Percentiles rank a stretch among this genome's conserved stretches.
phyloP scores from a whole-genome alignment of 2,888 invertebrate species.

The Crioceris asparagi region DNA sequence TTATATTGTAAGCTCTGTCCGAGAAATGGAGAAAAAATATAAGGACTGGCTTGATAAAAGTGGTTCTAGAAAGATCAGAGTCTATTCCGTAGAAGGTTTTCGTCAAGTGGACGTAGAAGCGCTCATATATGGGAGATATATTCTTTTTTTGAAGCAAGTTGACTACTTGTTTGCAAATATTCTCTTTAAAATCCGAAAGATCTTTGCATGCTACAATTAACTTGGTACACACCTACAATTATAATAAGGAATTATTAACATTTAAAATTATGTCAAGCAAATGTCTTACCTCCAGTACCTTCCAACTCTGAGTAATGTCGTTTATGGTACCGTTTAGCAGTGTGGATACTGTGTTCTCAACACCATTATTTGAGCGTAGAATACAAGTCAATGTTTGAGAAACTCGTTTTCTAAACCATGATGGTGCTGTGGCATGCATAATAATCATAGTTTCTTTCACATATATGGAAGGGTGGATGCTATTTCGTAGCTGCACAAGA shows the following conservation, averaged over 20 bases:
- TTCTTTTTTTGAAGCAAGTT: constrained; percentile 31
- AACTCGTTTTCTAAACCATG: constrained; percentile 53
- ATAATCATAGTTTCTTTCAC: constrained; percentile 62
- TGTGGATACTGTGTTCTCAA: constrained; percentile 52
- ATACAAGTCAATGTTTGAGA: constrained; percentile 49
- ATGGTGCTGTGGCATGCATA: constrained; percentile 46
- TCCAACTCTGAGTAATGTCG: constrained; percentile 53
- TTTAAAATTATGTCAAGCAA: too few relatives aligned
- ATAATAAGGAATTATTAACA: too few relatives aligned
- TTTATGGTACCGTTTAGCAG: constrained; percentile 40
- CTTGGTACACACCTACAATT: constrained; percentile 53
- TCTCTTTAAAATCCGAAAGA: constrained; percentile 43
- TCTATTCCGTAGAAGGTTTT: constrained; percentile 43
- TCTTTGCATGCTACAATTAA: constrained; percentile 49
- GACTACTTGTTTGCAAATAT: constrained; percentile 44
- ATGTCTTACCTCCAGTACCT: constrained; percentile 54
- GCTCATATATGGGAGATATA: constrained; percentile 20
- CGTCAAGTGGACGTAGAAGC: constrained; percentile 46
- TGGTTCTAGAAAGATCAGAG: constrained; percentile 34
- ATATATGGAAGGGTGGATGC: constrained; percentile 49
- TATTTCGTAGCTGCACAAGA: constrained; percentile 43
- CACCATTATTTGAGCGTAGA: constrained; percentile 50
- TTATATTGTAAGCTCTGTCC: constrained; percentile 24
- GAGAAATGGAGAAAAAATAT: constrained; percentile 20
- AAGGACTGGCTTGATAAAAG: constrained; percentile 30